Percentiles rank a stretch among this genome's conserved stretches.
Evolutionary conservation across 2,797 vertebrate species (phyloP).

Genomic region (Chaenodraco wilsoni): DNA sequence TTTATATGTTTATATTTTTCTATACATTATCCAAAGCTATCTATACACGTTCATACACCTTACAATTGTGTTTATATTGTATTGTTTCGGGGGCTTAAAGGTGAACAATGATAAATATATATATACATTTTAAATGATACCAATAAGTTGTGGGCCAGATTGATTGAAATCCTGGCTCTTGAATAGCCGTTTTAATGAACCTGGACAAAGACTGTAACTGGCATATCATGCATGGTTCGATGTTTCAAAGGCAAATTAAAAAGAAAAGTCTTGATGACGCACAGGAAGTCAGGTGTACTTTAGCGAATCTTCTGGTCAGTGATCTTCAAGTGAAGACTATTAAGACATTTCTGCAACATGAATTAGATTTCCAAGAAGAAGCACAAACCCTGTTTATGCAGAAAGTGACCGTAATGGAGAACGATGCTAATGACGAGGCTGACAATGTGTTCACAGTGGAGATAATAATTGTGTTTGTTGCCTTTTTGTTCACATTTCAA

Average conservation of each 20-base stretch:
- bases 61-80: no score
- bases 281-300: background rate
- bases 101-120: no score
- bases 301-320: background rate
- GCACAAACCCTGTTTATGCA: conserved; percentile 12
- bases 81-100: no score
- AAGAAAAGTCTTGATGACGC: conserved; percentile 1
- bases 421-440: conserved; percentile 36
- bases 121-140: no score
- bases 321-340: conserved; percentile 10
- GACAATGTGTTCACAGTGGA: conserved; percentile 38
- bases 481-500: conserved; percentile 40
- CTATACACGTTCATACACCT: no score
- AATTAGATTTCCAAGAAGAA: conserved; percentile 7
- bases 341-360: background rate
- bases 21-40: no score
- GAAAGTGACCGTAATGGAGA: conserved; percentile 27
- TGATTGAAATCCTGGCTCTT: no score
- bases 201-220: no score
- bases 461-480: conserved; percentile 23
- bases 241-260: conserved; percentile 5
- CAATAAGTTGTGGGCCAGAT: no score
- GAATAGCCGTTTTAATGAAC: no score
- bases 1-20: no score
- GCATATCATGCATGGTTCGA: no score